Conservation (phyloP, 2,888 invertebrate genomes). For the Philaethria dido region DNA sequence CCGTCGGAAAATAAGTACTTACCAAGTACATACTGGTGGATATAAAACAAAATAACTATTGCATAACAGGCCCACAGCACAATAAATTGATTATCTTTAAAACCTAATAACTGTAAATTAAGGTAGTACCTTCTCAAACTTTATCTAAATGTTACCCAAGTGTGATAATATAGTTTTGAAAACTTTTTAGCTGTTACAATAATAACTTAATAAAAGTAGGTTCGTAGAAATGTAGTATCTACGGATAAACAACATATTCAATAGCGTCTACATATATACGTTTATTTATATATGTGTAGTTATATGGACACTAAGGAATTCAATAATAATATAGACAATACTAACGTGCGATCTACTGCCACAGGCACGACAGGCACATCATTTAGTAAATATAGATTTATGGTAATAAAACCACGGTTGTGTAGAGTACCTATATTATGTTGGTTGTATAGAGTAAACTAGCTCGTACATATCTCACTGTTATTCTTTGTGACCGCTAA, state of each 20-base stretch:
- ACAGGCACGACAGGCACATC: slow-evolving; percentile 7
- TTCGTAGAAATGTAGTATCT: not conserved
- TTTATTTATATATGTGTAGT: slow-evolving; percentile 4
- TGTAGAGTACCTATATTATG: too few species aligned
- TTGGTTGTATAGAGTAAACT: slow-evolving; percentile 27
- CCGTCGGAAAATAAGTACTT: too few species aligned
- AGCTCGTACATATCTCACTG: slow-evolving; percentile 11
- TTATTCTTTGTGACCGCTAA: slow-evolving; percentile 5
- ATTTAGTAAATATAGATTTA: slow-evolving; percentile 3
- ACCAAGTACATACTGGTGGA: not conserved
- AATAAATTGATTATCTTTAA: slow-evolving; percentile 11
- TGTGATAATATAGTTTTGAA: slow-evolving; percentile 22
- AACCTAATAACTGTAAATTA: not conserved
- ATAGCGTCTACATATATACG: slow-evolving; percentile 8
- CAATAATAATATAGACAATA: slow-evolving; percentile 5
- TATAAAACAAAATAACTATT: not conserved
- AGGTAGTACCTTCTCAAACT: slow-evolving; percentile 1
- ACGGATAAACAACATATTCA: slow-evolving; percentile 10
- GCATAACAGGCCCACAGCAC: not conserved
- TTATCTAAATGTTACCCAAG: slow-evolving; percentile 8
- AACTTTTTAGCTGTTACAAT: slow-evolving; percentile 5
- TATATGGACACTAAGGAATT: slow-evolving; percentile 7
- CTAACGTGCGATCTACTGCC: slow-evolving; percentile 1
- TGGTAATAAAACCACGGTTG: slow-evolving; percentile 25
- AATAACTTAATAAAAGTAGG: too few species aligned